phyloP scores from a whole-genome alignment of 2,888 invertebrate species.

The Clivina fossor region DNA sequence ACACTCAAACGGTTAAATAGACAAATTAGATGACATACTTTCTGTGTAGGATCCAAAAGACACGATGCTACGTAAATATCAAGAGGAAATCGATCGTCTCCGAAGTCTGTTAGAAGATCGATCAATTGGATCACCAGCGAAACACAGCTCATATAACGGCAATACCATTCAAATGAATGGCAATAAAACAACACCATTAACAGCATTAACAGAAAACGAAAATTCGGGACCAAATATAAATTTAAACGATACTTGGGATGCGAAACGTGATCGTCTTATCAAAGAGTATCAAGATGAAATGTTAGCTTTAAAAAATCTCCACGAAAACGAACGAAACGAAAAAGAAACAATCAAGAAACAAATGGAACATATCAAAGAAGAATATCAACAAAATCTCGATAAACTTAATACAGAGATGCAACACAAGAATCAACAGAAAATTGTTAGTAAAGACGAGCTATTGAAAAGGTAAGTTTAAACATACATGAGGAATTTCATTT shows the following conservation, averaged over 20 bases:
- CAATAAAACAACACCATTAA: background rate
- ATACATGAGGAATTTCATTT: too few relatives aligned
- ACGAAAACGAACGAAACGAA: slow-evolving; percentile 50
- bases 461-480: slow-evolving; percentile 46
- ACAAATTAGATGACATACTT: background rate
- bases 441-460: slow-evolving; percentile 51
- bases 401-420: slow-evolving; percentile 63
- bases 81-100: slow-evolving; percentile 77
- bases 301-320: slow-evolving; percentile 51
- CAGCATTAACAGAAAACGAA: background rate
- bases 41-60: slow-evolving; percentile 75
- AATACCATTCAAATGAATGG: background rate
- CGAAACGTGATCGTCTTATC: slow-evolving; percentile 50
- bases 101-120: slow-evolving; percentile 58
- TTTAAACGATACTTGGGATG: slow-evolving; percentile 44
- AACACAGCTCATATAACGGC: background rate
- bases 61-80: slow-evolving; percentile 79
- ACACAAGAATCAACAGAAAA: slow-evolving; percentile 50
- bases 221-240: slow-evolving; percentile 36
- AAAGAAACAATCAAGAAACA: slow-evolving; percentile 51
- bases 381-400: slow-evolving; percentile 59
- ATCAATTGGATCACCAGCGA: background rate
- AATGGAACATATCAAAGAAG: slow-evolving; percentile 59
- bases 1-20: too few relatives aligned
- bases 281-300: slow-evolving; percentile 60